Conservation (phyloP, 2,797 vertebrate species). For the Lepilemur ruficaudatus region DNA sequence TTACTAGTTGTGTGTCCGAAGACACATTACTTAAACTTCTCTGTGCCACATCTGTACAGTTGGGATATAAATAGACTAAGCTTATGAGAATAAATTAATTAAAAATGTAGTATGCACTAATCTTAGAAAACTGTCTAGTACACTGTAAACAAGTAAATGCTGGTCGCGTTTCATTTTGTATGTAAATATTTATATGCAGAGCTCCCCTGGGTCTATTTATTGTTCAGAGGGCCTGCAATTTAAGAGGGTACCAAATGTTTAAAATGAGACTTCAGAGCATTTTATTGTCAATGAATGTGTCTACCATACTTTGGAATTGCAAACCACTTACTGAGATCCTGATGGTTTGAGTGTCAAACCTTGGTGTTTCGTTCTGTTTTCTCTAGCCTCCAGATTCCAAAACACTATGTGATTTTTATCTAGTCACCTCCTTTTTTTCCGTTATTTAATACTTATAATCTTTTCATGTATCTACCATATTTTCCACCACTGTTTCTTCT, state of each 20-base stretch:
- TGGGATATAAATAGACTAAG: conserved; percentile 20
- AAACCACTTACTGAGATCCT: neutral
- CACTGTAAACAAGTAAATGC: neutral
- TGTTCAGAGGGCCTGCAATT: neutral
- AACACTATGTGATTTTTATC: neutral
- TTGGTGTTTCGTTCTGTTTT: neutral
- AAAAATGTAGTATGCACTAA: neutral
- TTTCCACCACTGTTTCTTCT: conserved; percentile 21
- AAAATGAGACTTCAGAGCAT: neutral
- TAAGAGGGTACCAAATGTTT: neutral
- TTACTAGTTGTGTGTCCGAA: conserved; percentile 2
- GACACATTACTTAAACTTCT: neutral
- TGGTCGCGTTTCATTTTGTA: neutral
- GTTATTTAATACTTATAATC: neutral
- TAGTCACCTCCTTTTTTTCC: neutral
- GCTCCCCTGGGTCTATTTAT: neutral
- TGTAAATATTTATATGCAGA: neutral
- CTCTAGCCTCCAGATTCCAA: neutral
- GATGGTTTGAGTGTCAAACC: neutral
- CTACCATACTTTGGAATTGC: neutral
- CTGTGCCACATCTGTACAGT: neutral
- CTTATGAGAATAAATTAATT: conserved; percentile 6
- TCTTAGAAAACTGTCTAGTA: neutral
- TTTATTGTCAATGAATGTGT: neutral
- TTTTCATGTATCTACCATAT: neutral